Conservation (phyloP, 92 coral and sea anemone genomes). For the Isaurus tuberculatus region DNA sequence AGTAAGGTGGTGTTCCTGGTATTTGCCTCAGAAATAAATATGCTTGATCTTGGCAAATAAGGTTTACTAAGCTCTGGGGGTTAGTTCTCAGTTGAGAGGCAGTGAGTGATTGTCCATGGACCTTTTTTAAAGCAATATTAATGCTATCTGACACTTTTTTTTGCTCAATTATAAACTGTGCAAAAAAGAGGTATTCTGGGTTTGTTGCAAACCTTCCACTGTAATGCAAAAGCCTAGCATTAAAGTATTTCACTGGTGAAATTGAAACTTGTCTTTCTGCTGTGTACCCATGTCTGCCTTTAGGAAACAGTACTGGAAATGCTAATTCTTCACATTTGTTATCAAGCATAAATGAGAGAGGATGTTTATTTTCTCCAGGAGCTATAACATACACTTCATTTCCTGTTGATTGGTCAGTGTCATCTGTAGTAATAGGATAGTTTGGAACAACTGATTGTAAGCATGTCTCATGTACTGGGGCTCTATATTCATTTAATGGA, state of each 20-base stretch:
- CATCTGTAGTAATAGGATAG: not conserved
- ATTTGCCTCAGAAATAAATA: not conserved
- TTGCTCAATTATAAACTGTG: not conserved
- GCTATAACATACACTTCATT: not conserved
- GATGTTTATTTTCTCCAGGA: not conserved
- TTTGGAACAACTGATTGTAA: not conserved
- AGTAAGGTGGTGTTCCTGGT: not conserved
- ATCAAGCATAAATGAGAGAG: not conserved
- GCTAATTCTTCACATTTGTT: not conserved
- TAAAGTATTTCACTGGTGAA: no score
- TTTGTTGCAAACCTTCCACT: no score
- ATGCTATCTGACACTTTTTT: not conserved
- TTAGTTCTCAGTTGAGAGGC: not conserved
- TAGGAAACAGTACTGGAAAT: not conserved
- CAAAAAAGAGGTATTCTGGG: no score
- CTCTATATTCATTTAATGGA: not conserved
- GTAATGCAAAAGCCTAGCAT: no score
- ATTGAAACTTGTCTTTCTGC: no score
- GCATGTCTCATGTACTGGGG: not conserved
- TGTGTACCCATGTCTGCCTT: not conserved
- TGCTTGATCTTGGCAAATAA: not conserved
- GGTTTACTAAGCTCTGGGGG: not conserved
- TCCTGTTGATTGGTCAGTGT: not conserved
- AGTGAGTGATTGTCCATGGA: not conserved
- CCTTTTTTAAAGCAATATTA: not conserved